Evolutionary conservation across 2,888 invertebrate genomes (phyloP).

Genomic region (Mesorhabditis sp.): DNA sequence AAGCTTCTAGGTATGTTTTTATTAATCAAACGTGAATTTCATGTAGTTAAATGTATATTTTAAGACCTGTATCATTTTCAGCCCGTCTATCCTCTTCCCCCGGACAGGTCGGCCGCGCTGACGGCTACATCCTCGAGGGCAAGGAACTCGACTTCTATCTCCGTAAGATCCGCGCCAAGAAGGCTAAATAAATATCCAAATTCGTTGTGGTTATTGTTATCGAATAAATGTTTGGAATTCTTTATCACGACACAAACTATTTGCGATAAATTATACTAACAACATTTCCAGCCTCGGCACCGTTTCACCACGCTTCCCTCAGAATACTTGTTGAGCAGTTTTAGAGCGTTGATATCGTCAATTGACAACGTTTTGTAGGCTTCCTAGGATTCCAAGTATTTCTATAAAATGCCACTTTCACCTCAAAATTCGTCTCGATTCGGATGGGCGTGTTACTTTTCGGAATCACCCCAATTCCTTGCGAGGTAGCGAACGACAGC

Average conservation of each 20-base stretch:
- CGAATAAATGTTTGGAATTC: neutral
- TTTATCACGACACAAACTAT: neutral
- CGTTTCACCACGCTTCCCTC: conserved; percentile 5
- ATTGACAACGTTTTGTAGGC: neutral
- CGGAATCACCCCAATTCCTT: conserved; percentile 2
- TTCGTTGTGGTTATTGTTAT: neutral
- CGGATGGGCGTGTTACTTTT: neutral
- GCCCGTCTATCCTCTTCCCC: conserved; percentile 94
- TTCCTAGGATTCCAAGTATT: neutral
- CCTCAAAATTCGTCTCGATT: conserved; percentile 2
- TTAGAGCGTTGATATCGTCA: neutral
- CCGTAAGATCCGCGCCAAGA: conserved; percentile 55
- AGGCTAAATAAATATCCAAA: conserved; percentile 49
- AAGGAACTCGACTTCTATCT: conserved; percentile 98
- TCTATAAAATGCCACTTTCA: conserved; percentile 3
- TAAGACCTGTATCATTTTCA: conserved; percentile 61
- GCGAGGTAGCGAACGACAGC: conserved; percentile 2
- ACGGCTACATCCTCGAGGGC: conserved; percentile 97
- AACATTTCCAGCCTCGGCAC: neutral
- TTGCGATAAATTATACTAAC: neutral
- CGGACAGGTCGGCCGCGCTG: conserved; percentile 93
- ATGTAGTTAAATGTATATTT: too few relatives aligned
- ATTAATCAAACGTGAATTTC: too few relatives aligned
- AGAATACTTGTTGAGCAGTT: neutral
- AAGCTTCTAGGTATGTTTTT: conserved; percentile 76